Percentiles rank a stretch among this genome's conserved stretches.
Evolutionary conservation across 2,797 vertebrate genomes (phyloP).

Genomic region (Lagodon rhomboides): DNA sequence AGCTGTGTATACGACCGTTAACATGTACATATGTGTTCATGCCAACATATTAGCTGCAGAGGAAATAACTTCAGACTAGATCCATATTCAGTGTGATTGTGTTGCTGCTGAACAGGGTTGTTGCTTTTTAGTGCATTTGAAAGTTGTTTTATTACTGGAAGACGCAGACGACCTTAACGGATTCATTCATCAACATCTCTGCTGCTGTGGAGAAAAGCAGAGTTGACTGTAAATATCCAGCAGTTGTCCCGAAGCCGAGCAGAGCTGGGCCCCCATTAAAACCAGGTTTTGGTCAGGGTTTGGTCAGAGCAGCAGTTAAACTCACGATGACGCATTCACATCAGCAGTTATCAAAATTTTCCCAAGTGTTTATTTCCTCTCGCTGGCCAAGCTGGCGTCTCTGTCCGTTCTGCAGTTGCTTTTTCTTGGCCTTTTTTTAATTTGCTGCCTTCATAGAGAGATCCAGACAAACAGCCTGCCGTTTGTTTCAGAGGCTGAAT

Average conservation of each 20-base stretch:
- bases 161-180: not conserved
- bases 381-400: not conserved
- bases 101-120: constrained; percentile 13
- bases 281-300: constrained; percentile 16
- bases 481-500: constrained; percentile 1
- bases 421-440: constrained; percentile 43
- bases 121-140: constrained; percentile 14
- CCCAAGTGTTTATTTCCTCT: constrained; percentile 8
- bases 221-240: not conserved
- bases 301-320: not conserved
- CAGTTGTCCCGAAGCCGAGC: constrained; percentile 6
- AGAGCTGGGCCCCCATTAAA: not conserved
- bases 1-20: not conserved
- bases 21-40: not conserved
- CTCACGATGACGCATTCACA: not conserved
- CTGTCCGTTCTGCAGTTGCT: not conserved
- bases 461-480: not conserved
- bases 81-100: constrained; percentile 8
- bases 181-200: not conserved
- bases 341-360: constrained; percentile 15
- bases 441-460: constrained; percentile 43
- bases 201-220: not conserved
- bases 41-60: not conserved
- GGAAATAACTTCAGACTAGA: not conserved
- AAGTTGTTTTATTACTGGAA: constrained; percentile 4